Evolutionary conservation across 2,888 invertebrate species (phyloP), one percentile per base, ranked within the genome.

Genomic region (Serrognathus titanus): DNA sequence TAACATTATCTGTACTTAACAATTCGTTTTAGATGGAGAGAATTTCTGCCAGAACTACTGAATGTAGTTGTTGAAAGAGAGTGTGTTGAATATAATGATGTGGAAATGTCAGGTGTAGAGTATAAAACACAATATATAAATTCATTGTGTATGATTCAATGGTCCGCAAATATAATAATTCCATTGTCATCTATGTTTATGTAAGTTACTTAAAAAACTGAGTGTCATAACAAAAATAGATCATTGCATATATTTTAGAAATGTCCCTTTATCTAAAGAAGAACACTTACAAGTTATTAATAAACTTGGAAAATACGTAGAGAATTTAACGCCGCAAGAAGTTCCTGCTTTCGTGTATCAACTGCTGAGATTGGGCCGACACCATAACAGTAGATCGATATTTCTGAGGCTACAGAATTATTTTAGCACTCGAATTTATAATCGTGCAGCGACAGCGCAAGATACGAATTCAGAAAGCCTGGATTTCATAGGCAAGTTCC

Each of bases 271-370:
- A 53, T 78, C 81, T 0, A 81, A 82, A 50, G 80, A 80, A 50
- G 84, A 87, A 64, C 85, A 85, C 66, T 76, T 77, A 48, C 79
- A 82, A 69, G 82, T 87, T 1, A 82, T 88, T 2, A 83, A 80
- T 65, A 85, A 86, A 64, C 74, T 89, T 20, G 84, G 85, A 58
- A 78, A 80, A 1, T 80, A 83, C 67, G 74, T 89, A 24, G 79
- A 81, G 53, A 81, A 83, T 48, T 70, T 85, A 51, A 79, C 82
- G 4, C 81, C 85, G 0, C 83, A 85, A 57, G 83, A 85, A 63
- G 67, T 89, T 31, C 89, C 89, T 0, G 82, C 87, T 0, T 76
- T 89, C 35, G 81, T 86, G 0, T 85, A 87, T 74, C 88, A 89
- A 65, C 69, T 88, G 48, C 73, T 89, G n/a, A 83, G 79, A 53